Evolutionary conservation across 2,888 invertebrate species (phyloP).

Genomic region (Melieria omissa): DNA sequence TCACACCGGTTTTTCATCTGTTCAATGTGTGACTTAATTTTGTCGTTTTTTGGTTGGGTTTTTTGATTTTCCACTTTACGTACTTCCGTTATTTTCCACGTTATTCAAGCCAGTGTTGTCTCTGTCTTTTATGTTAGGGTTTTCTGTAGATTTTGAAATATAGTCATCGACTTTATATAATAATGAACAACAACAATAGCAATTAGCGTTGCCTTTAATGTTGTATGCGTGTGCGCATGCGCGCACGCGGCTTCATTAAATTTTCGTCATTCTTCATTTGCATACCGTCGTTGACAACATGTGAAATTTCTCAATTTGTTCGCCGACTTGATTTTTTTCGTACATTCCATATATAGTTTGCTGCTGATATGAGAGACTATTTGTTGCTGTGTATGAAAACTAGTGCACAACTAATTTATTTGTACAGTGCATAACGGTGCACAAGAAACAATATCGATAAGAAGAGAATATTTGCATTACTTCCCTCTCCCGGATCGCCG

Average conservation of each 20-base stretch:
- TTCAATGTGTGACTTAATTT: not conserved
- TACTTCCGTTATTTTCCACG: not conserved
- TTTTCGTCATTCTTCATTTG: not conserved
- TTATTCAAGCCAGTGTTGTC: too few relatives aligned
- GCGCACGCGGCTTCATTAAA: not conserved
- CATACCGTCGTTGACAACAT: not conserved
- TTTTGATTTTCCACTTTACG: constrained; percentile 1
- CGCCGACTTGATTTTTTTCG: not conserved
- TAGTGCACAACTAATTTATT: not conserved
- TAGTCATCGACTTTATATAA: constrained; percentile 10
- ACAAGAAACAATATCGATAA: not conserved
- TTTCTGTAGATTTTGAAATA: not conserved
- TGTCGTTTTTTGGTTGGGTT: constrained; percentile 2
- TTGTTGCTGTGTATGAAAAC: constrained; percentile 1
- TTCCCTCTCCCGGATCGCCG: too few relatives aligned
- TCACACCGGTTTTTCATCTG: not conserved
- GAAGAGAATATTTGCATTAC: too few relatives aligned
- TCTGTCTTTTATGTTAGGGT: too few relatives aligned
- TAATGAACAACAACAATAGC: not conserved
- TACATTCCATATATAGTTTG: not conserved
- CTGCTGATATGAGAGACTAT: not conserved
- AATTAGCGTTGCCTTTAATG: too few relatives aligned
- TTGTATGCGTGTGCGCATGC: not conserved
- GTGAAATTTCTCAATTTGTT: not conserved
- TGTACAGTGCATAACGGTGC: not conserved